Base-by-base conservation (phyloP, 1,140 invertebrate species). In the Drosophila pseudoobscura region DNA sequence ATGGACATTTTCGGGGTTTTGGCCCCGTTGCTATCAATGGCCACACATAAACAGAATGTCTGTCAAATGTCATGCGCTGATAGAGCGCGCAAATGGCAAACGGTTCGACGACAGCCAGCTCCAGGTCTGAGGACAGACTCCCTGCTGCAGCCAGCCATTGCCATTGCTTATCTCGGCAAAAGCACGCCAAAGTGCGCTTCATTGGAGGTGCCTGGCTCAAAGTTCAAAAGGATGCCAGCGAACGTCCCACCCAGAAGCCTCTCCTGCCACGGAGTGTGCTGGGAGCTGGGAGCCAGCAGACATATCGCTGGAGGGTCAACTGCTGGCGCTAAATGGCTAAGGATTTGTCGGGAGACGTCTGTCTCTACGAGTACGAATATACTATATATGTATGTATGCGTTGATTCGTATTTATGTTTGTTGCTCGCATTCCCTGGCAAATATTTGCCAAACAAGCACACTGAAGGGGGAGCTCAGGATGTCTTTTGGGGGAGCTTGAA, bases 61-160 rank as follows among this genome's bases (percentile, higher is more conserved):
- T 75, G 76, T 78, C 83, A 88, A 77, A 83, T 88, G 83, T 78
- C 83, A 79, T 79, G 79, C 72, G 72, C 83, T 89, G 83, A 68
- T 87, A 72, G 83, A 87, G 82, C 83, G 64, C 63, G 63, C 75
- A 70, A 88, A 87, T 87, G 74, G 64, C 71, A 87, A 80, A 75
- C 82, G 73, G 68, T 71, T 80, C 60, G 66, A 72, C 24, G 50
- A 46, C 60, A 45, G 60, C 35, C 11, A 45, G 51, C 11, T 8
- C 41, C 29, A 61, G 47, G 53, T 47, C 68, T 79, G 58, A 74
- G 77, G 63, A 75, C 9, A 11, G 63, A 72, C 9, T 11, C 35
- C 74, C 61, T 64, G 87, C 78, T 60, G 74, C 64, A 71, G 62
- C 65, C 78, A 61, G 29, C n/a, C 50, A 17, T 15, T 31, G 20